Evolutionary conservation across 35 echinoderm and acorn worm genomes (phyloP).

Genomic region (Apostichopus parvimensis): DNA sequence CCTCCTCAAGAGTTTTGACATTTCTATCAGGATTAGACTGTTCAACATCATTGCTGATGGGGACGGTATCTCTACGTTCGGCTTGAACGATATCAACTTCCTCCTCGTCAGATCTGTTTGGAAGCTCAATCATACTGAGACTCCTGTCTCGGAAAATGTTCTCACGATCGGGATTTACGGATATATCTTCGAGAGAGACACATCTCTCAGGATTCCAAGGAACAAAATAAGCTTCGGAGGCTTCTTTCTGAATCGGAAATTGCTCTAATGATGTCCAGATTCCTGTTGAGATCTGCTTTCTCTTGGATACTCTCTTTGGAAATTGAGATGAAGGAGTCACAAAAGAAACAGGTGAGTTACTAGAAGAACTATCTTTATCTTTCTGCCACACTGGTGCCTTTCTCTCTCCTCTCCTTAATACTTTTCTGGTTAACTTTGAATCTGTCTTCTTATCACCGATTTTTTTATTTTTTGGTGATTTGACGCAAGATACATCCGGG

Average conservation of each 20-base stretch:
- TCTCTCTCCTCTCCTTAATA: conserved; percentile 38
- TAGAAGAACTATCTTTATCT: conserved; percentile 23
- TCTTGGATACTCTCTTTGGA: not conserved
- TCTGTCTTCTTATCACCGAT: not conserved
- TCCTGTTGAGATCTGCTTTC: conserved; percentile 1
- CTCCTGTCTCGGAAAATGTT: conserved; percentile 28
- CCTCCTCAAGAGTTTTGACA: not conserved
- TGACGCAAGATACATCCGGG: not conserved
- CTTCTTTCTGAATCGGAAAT: conserved; percentile 42
- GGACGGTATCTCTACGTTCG: not conserved
- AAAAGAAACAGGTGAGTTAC: not conserved
- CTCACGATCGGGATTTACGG: not conserved
- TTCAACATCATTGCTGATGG: not conserved
- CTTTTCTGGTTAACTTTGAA: conserved; percentile 11
- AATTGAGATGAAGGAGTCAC: not conserved
- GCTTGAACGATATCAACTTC: not conserved
- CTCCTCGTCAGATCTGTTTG: not conserved
- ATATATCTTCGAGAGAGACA: conserved; percentile 37
- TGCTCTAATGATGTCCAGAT: conserved; percentile 59
- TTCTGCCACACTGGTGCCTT: conserved; percentile 43
- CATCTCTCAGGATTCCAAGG: conserved; percentile 37
- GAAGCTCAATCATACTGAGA: conserved; percentile 46
- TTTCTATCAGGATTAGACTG: too few species aligned
- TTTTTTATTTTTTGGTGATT: not conserved
- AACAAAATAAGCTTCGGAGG: conserved; percentile 60